Percentiles rank a stretch among this genome's conserved stretches.
Evolutionary conservation across 1,140 invertebrate species (phyloP).

Genomic region (Bombus huntii): DNA sequence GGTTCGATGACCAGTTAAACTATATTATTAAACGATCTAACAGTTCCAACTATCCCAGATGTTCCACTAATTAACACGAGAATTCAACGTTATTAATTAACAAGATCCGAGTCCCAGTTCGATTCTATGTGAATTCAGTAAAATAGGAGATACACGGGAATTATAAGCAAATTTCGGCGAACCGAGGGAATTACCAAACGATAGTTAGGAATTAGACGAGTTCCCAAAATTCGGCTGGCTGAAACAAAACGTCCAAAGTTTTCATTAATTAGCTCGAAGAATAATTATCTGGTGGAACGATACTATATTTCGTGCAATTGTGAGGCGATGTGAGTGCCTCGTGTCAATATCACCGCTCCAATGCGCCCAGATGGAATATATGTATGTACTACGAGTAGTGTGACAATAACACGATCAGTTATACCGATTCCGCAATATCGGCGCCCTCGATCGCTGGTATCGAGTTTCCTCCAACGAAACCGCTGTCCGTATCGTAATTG

Average conservation of each 20-base stretch:
- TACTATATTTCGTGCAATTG: conserved; percentile 49
- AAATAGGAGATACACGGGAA: conserved; percentile 12
- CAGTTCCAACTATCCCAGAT: neutral
- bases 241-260: conserved; percentile 57
- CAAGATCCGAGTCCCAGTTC: neutral
- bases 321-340: conserved; percentile 21
- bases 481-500: neutral
- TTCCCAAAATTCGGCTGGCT: conserved; percentile 22
- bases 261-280: conserved; percentile 23
- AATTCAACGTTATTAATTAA: neutral
- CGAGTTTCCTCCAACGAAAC: neutral
- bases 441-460: conserved; percentile 22
- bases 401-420: conserved; percentile 56
- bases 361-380: conserved; percentile 43
- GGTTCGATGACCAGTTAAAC: neutral
- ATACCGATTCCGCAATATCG: conserved; percentile 56
- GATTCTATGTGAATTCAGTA: conserved; percentile 26
- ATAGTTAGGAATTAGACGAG: neutral
- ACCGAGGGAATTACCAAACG: neutral
- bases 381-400: conserved; percentile 30
- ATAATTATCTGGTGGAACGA: conserved; percentile 56
- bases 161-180: neutral
- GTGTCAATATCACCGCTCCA: conserved; percentile 49
- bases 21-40: neutral
- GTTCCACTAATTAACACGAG: conserved; percentile 9